A percentile compares a stretch with the other conserved stretches of the same genome.
Evolutionary conservation across 2,797 vertebrate genomes (phyloP).

Genomic region (Scleropages formosus): DNA sequence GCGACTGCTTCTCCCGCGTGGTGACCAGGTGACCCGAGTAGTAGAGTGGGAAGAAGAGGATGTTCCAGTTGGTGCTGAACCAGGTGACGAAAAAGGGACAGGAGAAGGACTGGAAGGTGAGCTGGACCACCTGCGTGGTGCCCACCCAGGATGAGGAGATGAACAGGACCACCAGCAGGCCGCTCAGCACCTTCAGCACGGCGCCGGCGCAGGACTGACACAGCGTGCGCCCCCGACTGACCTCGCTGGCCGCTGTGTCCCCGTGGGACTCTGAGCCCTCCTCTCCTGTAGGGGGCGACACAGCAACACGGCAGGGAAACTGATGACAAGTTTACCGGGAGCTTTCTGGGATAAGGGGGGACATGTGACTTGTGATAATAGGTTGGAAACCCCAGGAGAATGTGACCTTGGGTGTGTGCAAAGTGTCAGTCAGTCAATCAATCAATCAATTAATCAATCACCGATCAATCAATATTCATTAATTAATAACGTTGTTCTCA

Average conservation of each 20-base stretch:
- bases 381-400: background rate
- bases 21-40: conserved; percentile 89
- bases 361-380: background rate
- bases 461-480: too few species aligned
- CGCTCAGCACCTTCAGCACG: conserved; percentile 86
- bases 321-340: background rate
- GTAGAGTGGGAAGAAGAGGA: conserved; percentile 97
- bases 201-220: conserved; percentile 78
- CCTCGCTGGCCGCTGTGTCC: conserved; percentile 78
- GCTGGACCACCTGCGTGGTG: conserved; percentile 94
- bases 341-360: background rate
- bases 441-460: too few species aligned
- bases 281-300: conserved; percentile 72
- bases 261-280: conserved; percentile 82
- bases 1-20: conserved; percentile 89
- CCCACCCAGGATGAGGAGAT: conserved; percentile 97
- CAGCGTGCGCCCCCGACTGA: conserved; percentile 73
- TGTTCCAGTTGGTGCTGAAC: conserved; percentile 99
- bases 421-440: background rate
- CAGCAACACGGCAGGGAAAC: background rate
- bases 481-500: too few species aligned
- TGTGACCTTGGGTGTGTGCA: background rate
- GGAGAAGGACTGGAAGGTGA: conserved; percentile 96
- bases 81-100: conserved; percentile 99
- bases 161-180: conserved; percentile 88